A percentile compares a stretch with the other conserved stretches of the same genome.
phyloP scores from a whole-genome alignment of 2,797 vertebrate genomes.

The Nothura maculosa region DNA sequence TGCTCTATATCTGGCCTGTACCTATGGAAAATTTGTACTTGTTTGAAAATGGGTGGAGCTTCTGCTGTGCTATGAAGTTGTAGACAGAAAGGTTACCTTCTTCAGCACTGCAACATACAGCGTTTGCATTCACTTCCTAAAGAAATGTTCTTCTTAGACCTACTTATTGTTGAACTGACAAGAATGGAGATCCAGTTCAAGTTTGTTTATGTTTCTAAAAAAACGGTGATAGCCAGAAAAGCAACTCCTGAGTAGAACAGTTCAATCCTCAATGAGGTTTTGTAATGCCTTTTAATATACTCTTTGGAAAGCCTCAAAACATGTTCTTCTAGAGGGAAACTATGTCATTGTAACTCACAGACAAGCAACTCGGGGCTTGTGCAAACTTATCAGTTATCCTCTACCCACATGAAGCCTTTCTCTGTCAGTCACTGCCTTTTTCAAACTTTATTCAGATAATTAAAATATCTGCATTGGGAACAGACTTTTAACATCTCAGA shows the following conservation, averaged over 20 bases:
- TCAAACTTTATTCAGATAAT: constrained; percentile 24
- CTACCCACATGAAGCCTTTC: background rate
- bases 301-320: background rate
- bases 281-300: background rate
- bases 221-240: background rate
- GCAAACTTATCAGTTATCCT: background rate
- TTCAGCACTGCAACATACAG: fast-evolving
- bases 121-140: background rate
- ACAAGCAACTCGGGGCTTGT: background rate
- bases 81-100: background rate
- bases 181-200: background rate
- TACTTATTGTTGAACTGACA: background rate
- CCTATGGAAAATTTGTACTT: background rate
- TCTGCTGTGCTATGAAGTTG: background rate
- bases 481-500: constrained; percentile 38
- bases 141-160: background rate
- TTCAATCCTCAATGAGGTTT: background rate
- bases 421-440: background rate
- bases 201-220: background rate
- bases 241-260: background rate
- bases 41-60: background rate
- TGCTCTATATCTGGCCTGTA: background rate
- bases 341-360: background rate
- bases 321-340: background rate
- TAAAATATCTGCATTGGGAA: constrained; percentile 35